Base-by-base conservation (phyloP, 1,140 invertebrate genomes). In the Ips nitidus region DNA sequence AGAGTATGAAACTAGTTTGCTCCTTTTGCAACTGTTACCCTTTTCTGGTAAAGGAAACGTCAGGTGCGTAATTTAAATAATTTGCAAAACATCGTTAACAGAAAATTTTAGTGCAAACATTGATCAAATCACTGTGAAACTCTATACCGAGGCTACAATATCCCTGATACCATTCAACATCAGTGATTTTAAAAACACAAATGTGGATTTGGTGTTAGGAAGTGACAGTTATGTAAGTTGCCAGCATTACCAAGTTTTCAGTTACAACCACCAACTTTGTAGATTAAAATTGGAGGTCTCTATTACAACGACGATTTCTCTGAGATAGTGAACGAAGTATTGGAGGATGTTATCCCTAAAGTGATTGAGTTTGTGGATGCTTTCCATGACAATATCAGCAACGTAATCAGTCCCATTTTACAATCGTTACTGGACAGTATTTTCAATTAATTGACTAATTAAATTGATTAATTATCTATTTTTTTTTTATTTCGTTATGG, bases 1-100 rank as follows among this genome's bases (percentile, higher is more conserved):
- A 3, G 37, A 59, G 3, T 59, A 59, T n/a, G 57, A 59, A 40
- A 42, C 41, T n/a, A 59, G 41, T 41, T n/a, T 59, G 38, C 38
- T 59, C 3, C 2, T 59, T 6, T 38, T 38, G 7, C 40, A 59
- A 36, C 39, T 59, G 41, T 41, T 59, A 7, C 57, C 57, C 2
- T 59, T 42, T 42, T 59, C 41, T 8, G 41, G 40, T 8, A 42
- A n/a, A n/a, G 57, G 57, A n/a, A 59, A 59, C 38, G 8, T 59
- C 38, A 59, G 39, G 57, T 59, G 38, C 22, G 22, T 22, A 22
- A 55, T 5, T 36, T n/a, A 55, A 4, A 36, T 5, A n/a, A 55
- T 55, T 55, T 55, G 7, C 52, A 36, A 36, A 2, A n/a, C 37
- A 55, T 55, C 37, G 2, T 36, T 1, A 55, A 37, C n/a, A 36